A percentile compares a stretch with the other conserved stretches of the same genome.
These are phyloP conservation scores for Xenus cinereus DNA, from an alignment of 2,113 vertebrate genomes.

Conservation along the genomic window DNA sequence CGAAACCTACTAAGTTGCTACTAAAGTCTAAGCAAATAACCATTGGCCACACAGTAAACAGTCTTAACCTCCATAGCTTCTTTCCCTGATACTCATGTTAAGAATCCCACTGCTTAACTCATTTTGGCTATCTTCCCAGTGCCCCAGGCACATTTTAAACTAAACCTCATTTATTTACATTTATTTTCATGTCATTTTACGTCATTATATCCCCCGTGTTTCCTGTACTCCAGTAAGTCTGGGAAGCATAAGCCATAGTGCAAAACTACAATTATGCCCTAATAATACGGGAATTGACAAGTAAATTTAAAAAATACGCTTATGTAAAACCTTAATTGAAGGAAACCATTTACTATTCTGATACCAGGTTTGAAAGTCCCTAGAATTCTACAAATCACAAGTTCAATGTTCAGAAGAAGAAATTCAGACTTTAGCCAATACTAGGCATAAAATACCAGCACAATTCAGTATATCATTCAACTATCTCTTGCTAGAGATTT, in stretches of 20 bases:
- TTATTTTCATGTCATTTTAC: constrained; percentile 49
- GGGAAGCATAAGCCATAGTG: not conserved
- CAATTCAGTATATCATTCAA: not conserved
- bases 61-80: constrained; percentile 2
- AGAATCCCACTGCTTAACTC: constrained; percentile 15
- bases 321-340: not conserved
- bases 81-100: not conserved
- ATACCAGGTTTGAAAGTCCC: not conserved
- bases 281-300: not conserved
- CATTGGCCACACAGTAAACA: constrained; percentile 1
- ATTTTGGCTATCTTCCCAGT: constrained; percentile 43
- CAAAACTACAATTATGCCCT: constrained; percentile 2
- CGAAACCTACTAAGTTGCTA: not conserved
- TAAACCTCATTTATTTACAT: constrained; percentile 58
- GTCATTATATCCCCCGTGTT: constrained; percentile 3
- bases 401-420: not conserved
- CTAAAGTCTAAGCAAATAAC: constrained; percentile 37
- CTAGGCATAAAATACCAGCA: not conserved
- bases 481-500: not conserved
- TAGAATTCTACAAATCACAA: not conserved
- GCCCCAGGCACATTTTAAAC: constrained; percentile 36
- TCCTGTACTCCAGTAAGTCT: constrained; percentile 18
- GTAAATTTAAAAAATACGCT: not conserved
- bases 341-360: not conserved
- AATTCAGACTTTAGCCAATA: not conserved